These are phyloP conservation scores for Cheumatopsyche charites DNA, from an alignment of 1,140 invertebrate species.

Conservation along the genomic window DNA sequence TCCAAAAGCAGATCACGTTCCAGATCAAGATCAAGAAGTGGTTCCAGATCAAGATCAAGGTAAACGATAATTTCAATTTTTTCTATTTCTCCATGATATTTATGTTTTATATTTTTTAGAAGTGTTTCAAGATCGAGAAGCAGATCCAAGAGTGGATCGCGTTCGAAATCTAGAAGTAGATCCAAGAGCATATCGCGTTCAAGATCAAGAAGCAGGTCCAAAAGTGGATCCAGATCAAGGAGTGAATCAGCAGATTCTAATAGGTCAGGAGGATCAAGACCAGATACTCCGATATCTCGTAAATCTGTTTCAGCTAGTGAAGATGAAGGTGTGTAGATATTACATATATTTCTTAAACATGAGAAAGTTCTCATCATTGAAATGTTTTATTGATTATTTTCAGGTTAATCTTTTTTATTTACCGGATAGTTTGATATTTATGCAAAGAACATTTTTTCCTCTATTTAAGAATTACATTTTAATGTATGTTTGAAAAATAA, in stretches of 20 bases:
- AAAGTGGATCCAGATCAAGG: conserved; percentile 49
- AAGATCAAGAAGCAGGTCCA: conserved; percentile 40
- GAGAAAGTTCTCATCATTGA: conserved; percentile 2
- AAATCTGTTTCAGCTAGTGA: conserved; percentile 63
- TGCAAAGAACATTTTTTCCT: too few relatives aligned
- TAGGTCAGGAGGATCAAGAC: conserved; percentile 53
- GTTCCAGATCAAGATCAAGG: conserved; percentile 52
- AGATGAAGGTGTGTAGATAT: conserved; percentile 52
- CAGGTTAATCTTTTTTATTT: conserved; percentile 12
- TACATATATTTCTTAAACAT: conserved; percentile 19
- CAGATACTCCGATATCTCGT: conserved; percentile 60
- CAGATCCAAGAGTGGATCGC: conserved; percentile 36
- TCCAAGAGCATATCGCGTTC: conserved; percentile 42
- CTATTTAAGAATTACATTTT: too few relatives aligned
- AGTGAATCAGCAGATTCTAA: conserved; percentile 51
- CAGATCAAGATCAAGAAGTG: conserved; percentile 50
- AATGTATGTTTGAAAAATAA: too few relatives aligned
- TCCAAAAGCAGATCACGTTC: conserved; percentile 56
- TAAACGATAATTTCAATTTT: conserved; percentile 41
- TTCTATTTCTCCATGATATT: not conserved
- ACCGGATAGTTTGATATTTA: too few relatives aligned
- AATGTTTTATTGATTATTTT: conserved; percentile 8
- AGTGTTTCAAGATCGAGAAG: conserved; percentile 47
- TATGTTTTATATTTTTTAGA: not conserved
- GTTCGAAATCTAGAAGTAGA: conserved; percentile 43